Evolutionary conservation across 2,113 vertebrate genomes (phyloP).

Genomic region (Hyperopisus bebe): DNA sequence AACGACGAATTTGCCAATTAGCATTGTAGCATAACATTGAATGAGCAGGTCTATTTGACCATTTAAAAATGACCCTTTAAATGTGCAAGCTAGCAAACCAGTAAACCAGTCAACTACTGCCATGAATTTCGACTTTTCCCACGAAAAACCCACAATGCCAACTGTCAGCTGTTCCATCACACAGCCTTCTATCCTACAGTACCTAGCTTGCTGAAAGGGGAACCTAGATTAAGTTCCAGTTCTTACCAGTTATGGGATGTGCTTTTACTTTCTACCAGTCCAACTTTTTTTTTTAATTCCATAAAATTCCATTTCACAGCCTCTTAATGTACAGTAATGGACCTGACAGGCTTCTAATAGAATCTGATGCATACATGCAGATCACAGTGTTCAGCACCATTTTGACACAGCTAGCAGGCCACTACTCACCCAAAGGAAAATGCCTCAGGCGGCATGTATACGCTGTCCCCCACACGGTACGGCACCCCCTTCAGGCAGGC

Average conservation of each 20-base stretch:
- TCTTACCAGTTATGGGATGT: background rate
- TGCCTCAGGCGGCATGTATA: slow-evolving; percentile 77
- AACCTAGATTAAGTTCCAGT: background rate
- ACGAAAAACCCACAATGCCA: background rate
- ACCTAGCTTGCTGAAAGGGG: background rate
- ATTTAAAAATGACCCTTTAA: background rate
- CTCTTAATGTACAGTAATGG: background rate
- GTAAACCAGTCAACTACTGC: background rate
- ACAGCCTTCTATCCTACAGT: background rate
- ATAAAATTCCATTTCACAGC: background rate
- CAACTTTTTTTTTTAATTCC: background rate
- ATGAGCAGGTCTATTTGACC: background rate
- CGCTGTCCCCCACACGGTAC: slow-evolving; percentile 72
- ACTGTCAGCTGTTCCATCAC: background rate
- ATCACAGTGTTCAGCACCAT: background rate
- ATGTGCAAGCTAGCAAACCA: background rate
- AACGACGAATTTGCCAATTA: background rate
- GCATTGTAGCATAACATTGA: background rate
- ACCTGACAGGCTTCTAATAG: background rate
- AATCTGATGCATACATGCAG: background rate
- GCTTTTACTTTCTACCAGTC: background rate
- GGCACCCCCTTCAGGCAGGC: slow-evolving; percentile 73
- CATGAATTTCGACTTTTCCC: background rate
- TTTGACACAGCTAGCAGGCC: background rate
- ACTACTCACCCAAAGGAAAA: slow-evolving; percentile 74